Base-by-base conservation (phyloP, 2,888 invertebrate species). In the Labia minor region DNA sequence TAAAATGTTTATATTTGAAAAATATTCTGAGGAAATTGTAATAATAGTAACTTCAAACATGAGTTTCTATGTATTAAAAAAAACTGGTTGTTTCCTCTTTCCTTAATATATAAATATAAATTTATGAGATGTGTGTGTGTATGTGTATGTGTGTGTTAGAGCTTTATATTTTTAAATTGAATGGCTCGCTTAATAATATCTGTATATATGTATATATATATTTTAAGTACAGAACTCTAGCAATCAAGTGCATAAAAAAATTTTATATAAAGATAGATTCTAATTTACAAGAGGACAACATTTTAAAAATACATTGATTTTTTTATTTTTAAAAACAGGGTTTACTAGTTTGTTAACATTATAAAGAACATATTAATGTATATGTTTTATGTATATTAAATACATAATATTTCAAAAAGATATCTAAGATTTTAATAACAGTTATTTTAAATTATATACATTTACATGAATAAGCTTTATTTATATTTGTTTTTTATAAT, bases 251-350 rank as follows among this genome's bases (percentile, higher is more conserved):
- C 49, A 16, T n/a, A n/a, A 49, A 49, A 49, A 14, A 14, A 8
- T 49, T 16, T 11, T 49, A 49, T 49, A 49, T 49, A 49, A 49
- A 49, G 49, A n/a, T 49, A 49, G 49, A 49, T 49, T 49, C 49
- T 49, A 49, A 14, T 49, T 49, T 49, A n/a, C 14, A 49, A 49
- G 49, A n/a, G 49, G 16, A 49, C 49, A 49, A 49, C 49, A 49
- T 49, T 49, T 49, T 49, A 49, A 49, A 49, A 49, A 49, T 49
- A 49, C 49, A 49, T 49, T 49, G 49, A 49, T 49, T 49, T 16
- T 49, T 49, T n/a, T 49, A n/a, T n/a, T 10, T 49, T 49, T 49
- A 49, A 49, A 49, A 49, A 49, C 49, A 49, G 14, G 16, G 49
- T n/a, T 49, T n/a, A 26, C 26, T 49, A n/a, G n/a, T 49, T 10